Evolutionary conservation across 2,113 vertebrate genomes (phyloP).

Genomic region (Chrysemys picta): DNA sequence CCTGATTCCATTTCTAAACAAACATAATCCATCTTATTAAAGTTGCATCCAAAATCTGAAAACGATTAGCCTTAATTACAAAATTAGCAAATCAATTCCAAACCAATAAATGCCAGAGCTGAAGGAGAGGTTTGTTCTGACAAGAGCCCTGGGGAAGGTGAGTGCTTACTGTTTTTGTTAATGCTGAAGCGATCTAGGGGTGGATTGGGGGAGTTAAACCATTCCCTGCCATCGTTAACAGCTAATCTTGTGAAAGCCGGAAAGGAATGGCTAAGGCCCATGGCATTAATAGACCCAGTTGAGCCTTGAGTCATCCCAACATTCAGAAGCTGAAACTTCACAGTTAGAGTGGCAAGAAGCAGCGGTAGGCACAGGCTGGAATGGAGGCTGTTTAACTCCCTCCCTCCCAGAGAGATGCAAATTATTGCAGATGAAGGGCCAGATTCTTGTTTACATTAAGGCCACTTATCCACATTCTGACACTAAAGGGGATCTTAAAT

Average conservation of each 20-base stretch:
- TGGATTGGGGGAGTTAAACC: rapidly evolving
- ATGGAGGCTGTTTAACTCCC: not conserved
- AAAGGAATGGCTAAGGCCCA: not conserved
- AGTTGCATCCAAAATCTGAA: not conserved
- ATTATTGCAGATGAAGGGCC: not conserved
- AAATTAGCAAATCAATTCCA: not conserved
- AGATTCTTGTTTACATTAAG: not conserved
- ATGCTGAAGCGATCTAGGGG: not conserved
- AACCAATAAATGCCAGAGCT: not conserved
- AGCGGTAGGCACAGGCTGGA: rapidly evolving
- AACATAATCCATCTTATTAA: not conserved
- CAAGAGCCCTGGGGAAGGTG: too few species aligned
- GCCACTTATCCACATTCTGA: not conserved
- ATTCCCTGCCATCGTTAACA: not conserved
- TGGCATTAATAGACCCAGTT: not conserved
- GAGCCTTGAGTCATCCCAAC: not conserved
- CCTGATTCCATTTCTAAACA: not conserved
- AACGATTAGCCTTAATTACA: not conserved
- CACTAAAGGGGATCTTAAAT: not conserved
- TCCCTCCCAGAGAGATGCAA: rapidly evolving
- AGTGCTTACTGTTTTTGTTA: not conserved
- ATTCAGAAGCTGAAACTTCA: not conserved
- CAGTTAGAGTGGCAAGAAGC: not conserved
- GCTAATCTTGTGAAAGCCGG: not conserved
- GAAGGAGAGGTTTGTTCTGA: not conserved